A percentile compares a stretch with the other conserved stretches of the same genome.
phyloP scores from a whole-genome alignment of 2,888 invertebrate species.

The Spilarctia lutea region DNA sequence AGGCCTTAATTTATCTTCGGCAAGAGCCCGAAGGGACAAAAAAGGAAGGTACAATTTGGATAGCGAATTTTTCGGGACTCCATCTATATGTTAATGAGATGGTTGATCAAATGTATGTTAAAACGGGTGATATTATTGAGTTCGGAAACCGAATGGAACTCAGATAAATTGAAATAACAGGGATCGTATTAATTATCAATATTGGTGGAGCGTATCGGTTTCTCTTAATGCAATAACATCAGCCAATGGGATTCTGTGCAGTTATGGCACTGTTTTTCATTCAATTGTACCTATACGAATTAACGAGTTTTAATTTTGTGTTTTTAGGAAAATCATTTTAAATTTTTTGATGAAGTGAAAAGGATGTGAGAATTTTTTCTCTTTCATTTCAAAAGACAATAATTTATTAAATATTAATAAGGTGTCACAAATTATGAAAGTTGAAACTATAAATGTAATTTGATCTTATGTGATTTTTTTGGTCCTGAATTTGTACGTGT shows the following conservation, averaged over 20 bases:
- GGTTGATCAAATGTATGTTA: constrained; percentile 74
- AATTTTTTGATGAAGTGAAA: not conserved
- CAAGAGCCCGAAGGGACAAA: constrained; percentile 63
- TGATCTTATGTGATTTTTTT: not conserved
- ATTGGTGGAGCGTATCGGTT: constrained; percentile 17
- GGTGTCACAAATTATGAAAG: not conserved
- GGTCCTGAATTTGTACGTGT: too few species aligned
- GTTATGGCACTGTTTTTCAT: not conserved
- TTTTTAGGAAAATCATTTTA: not conserved
- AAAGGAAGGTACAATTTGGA: constrained; percentile 67
- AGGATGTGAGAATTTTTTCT: not conserved
- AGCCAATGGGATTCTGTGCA: not conserved
- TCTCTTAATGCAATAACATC: not conserved
- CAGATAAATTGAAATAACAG: constrained; percentile 67
- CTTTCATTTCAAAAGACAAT: not conserved
- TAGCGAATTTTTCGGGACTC: constrained; percentile 65
- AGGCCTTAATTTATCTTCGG: constrained; percentile 68
- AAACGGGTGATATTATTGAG: constrained; percentile 66
- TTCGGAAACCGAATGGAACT: constrained; percentile 52
- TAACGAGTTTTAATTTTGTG: not conserved
- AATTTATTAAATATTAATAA: too few species aligned
- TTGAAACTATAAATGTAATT: too few species aligned
- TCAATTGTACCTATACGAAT: not conserved
- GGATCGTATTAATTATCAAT: constrained; percentile 56
- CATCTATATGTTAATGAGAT: constrained; percentile 75